A percentile compares a stretch with the other conserved stretches of the same genome.
Evolutionary conservation across 2,797 vertebrate species (phyloP).

Genomic region (Chromis chromis): DNA sequence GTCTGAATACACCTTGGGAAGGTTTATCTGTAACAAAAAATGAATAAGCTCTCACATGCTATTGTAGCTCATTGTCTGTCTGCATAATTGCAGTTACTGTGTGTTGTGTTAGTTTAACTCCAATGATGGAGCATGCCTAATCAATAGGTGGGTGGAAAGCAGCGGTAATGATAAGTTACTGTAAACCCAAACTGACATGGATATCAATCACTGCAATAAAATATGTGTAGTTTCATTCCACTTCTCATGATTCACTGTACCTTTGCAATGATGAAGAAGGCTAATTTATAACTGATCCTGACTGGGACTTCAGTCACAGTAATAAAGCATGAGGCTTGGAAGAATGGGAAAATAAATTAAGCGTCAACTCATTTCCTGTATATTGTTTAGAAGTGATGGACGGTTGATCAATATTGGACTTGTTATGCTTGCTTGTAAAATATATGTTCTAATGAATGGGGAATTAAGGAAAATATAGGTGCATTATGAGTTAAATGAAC

Average conservation of each 20-base stretch:
- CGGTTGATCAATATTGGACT: conserved; percentile 31
- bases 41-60: conserved; percentile 42
- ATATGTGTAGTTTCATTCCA: conserved; percentile 49
- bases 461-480: not conserved
- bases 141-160: conserved; percentile 61
- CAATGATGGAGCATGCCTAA: conserved; percentile 51
- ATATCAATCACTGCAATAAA: conserved; percentile 65
- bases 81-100: conserved; percentile 62
- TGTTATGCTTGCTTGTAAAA: conserved; percentile 29
- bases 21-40: conserved; percentile 35
- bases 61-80: conserved; percentile 51
- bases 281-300: conserved; percentile 59
- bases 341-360: conserved; percentile 58
- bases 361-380: conserved; percentile 45
- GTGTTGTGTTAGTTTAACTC: conserved; percentile 46
- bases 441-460: conserved; percentile 3
- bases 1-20: conserved; percentile 44
- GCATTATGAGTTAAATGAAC: conserved; percentile 1
- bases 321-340: conserved; percentile 44
- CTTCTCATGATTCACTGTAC: conserved; percentile 71
- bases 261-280: conserved; percentile 34
- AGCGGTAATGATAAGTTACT: conserved; percentile 64
- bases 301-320: conserved; percentile 41
- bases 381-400: conserved; percentile 36
- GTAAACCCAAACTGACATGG: conserved; percentile 53